Conservation (phyloP, 1,140 invertebrate genomes). For the Trachymyrmex septentrionalis region DNA sequence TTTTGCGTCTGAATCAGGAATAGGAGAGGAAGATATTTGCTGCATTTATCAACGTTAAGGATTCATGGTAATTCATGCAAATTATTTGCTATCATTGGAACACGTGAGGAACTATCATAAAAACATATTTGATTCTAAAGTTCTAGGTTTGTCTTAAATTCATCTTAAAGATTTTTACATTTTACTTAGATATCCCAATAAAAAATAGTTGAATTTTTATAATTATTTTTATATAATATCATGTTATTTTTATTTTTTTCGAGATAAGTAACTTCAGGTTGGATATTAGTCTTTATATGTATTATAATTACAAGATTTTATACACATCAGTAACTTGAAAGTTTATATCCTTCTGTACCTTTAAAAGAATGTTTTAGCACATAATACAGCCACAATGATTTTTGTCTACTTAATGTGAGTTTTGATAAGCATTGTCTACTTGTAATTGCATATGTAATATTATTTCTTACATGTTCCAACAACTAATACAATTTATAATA, state of each 20-base stretch:
- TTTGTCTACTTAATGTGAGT: background rate
- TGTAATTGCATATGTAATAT: conserved; percentile 32
- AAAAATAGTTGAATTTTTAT: background rate
- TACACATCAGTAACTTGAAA: background rate
- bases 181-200: background rate
- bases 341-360: background rate
- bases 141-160: background rate
- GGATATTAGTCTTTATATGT: background rate
- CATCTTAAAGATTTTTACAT: background rate
- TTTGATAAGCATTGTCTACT: background rate
- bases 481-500: conserved; percentile 23
- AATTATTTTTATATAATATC: background rate
- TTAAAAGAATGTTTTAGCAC: conserved; percentile 10
- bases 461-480: conserved; percentile 71
- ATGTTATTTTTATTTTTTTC: background rate
- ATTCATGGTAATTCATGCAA: conserved; percentile 48
- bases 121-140: background rate
- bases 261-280: background rate
- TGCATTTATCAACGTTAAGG: conserved; percentile 21
- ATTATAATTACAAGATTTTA: conserved; percentile 1
- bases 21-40: conserved; percentile 45
- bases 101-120: conserved; percentile 58
- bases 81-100: conserved; percentile 61
- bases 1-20: conserved; percentile 47
- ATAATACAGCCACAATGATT: background rate